phyloP scores from a whole-genome alignment of 2,888 invertebrate species.

The Tetheella fluctuosa region DNA sequence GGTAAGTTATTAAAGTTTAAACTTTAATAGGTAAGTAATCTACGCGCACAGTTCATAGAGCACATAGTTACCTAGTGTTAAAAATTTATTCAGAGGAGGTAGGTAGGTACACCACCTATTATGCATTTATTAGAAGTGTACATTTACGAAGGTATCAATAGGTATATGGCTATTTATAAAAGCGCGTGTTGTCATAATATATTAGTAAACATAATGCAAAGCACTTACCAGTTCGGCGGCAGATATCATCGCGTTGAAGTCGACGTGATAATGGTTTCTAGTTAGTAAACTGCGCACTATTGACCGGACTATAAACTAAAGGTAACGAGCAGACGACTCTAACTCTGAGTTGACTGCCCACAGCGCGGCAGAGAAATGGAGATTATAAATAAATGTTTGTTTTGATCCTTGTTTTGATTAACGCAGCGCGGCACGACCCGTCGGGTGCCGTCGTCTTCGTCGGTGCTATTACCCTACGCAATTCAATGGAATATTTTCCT shows the following conservation, averaged over 20 bases:
- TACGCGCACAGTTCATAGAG: too few relatives aligned
- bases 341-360: conserved; percentile 31
- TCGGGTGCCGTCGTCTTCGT: not conserved
- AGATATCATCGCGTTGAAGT: conserved; percentile 39
- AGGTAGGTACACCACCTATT: too few relatives aligned
- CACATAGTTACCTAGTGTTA: too few relatives aligned
- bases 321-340: conserved; percentile 26
- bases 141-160: not conserved
- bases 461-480: conserved; percentile 12
- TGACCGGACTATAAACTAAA: conserved; percentile 14
- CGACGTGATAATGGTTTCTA: conserved; percentile 20
- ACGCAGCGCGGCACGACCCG: conserved; percentile 22
- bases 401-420: conserved; percentile 39
- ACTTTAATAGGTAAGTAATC: too few relatives aligned
- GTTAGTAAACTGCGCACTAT: conserved; percentile 37
- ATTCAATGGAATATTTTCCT: not conserved
- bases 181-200: not conserved
- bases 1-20: too few relatives aligned
- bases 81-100: too few relatives aligned
- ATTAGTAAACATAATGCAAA: not conserved
- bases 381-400: conserved; percentile 42
- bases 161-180: not conserved
- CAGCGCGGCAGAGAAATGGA: conserved; percentile 23
- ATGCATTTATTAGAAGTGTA: too few relatives aligned
- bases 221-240: conserved; percentile 38